These are phyloP conservation scores for Tympanoctomys barrerae DNA, from an alignment of 2,797 vertebrate species.

Conservation along the genomic window DNA sequence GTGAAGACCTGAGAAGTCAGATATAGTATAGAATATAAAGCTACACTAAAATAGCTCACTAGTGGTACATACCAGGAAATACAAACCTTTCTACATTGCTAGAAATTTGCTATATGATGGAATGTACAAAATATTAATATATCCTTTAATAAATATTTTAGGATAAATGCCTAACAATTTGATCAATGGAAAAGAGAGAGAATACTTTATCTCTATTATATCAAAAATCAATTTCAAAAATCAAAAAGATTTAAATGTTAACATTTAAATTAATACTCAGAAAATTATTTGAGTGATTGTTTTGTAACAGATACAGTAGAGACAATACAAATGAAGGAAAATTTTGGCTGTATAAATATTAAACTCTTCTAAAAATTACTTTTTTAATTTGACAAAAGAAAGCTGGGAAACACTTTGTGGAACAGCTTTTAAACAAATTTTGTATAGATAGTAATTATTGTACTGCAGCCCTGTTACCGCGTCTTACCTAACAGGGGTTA, in stretches of 20 bases:
- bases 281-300: background rate
- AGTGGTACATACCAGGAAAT: background rate
- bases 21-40: background rate
- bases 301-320: background rate
- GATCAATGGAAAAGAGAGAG: background rate
- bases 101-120: background rate
- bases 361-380: background rate
- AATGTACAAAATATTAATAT: background rate
- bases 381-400: constrained; percentile 30
- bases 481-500: background rate
- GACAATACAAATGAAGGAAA: background rate
- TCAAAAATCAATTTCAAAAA: constrained; percentile 5
- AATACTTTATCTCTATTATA: background rate
- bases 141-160: constrained; percentile 18
- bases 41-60: background rate
- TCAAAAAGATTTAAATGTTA: background rate
- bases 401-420: background rate
- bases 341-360: background rate
- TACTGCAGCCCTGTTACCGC: background rate
- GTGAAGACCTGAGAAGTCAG: background rate
- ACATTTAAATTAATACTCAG: background rate
- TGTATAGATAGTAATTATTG: background rate
- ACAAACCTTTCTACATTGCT: background rate
- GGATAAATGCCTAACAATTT: background rate
- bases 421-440: background rate